These are phyloP conservation scores for Eucidaris tribuloides DNA, from an alignment of 35 echinoderm and acorn worm genomes.

Conservation along the genomic window DNA sequence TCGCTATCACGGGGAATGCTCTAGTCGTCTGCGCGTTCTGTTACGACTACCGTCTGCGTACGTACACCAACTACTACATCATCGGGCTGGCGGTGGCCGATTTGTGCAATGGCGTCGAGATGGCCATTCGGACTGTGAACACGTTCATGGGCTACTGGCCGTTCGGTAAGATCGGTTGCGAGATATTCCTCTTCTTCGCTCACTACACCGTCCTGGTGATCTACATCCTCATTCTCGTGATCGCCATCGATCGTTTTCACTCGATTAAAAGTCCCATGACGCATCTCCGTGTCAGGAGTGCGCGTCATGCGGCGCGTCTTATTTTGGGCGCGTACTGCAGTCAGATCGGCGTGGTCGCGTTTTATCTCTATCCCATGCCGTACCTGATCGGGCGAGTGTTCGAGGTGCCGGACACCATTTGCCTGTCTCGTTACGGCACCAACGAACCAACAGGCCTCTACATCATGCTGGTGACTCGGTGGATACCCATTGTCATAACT, in stretches of 20 bases:
- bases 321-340: conserved; percentile 4
- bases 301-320: not conserved
- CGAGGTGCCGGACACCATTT: too few species aligned
- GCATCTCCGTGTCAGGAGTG: not conserved
- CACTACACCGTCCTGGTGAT: conserved; percentile 10
- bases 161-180: not conserved
- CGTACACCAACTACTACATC: conserved; percentile 63
- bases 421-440: too few species aligned
- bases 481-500: too few species aligned
- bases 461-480: too few species aligned
- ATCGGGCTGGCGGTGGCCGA: conserved; percentile 51
- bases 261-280: not conserved
- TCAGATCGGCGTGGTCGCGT: too few species aligned
- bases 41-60: conserved; percentile 18
- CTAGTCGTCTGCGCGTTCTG: conserved; percentile 41
- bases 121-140: conserved; percentile 24
- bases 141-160: conserved; percentile 29
- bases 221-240: not conserved
- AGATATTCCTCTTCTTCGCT: conserved; percentile 4
- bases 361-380: too few species aligned
- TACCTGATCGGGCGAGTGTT: too few species aligned
- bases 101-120: conserved; percentile 16
- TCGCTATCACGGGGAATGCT: conserved; percentile 37
- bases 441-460: too few species aligned
- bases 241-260: too few species aligned